Percentiles rank a stretch among this genome's conserved stretches.
Conservation (phyloP, 2,888 invertebrate species). For the Cotesia congregata region DNA sequence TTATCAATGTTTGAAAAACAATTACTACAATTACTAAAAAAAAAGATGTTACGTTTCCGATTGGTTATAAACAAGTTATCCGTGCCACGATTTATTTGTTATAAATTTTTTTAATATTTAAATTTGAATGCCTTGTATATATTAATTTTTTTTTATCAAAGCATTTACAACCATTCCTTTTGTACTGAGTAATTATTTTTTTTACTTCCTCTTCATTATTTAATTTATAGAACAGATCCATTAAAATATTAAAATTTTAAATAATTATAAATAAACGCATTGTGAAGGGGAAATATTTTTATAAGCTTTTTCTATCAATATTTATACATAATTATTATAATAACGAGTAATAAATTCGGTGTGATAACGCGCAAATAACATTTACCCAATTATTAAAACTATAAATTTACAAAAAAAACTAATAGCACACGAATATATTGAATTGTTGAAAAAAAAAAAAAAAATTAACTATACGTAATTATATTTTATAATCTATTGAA, state of each 20-base stretch:
- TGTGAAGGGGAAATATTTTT: slow-evolving; percentile 57
- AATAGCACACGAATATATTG: slow-evolving; percentile 27
- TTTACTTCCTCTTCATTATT: background rate
- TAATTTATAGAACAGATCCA: background rate
- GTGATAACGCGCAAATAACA: slow-evolving; percentile 18
- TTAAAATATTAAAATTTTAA: background rate
- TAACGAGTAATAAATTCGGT: slow-evolving; percentile 8
- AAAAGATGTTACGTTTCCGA: background rate
- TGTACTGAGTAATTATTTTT: slow-evolving; percentile 8
- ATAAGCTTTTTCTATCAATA: slow-evolving; percentile 55
- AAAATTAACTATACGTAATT: background rate
- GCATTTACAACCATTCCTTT: slow-evolving; percentile 29
- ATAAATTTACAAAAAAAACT: background rate
- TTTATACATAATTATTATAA: slow-evolving; percentile 19
- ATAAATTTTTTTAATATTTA: slow-evolving; percentile 1
- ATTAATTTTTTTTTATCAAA: slow-evolving; percentile 16
- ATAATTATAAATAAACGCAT: background rate
- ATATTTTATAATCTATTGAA: slow-evolving; percentile 33
- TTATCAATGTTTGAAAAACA: slow-evolving; percentile 15
- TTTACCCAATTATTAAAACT: background rate
- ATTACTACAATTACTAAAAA: background rate
- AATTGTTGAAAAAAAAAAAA: slow-evolving; percentile 34
- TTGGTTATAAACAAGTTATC: background rate
- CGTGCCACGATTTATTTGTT: background rate
- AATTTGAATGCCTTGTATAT: slow-evolving; percentile 19